These are phyloP conservation scores for Steinernema scapterisci DNA, from an alignment of 2,888 invertebrate genomes.

Conservation along the genomic window DNA sequence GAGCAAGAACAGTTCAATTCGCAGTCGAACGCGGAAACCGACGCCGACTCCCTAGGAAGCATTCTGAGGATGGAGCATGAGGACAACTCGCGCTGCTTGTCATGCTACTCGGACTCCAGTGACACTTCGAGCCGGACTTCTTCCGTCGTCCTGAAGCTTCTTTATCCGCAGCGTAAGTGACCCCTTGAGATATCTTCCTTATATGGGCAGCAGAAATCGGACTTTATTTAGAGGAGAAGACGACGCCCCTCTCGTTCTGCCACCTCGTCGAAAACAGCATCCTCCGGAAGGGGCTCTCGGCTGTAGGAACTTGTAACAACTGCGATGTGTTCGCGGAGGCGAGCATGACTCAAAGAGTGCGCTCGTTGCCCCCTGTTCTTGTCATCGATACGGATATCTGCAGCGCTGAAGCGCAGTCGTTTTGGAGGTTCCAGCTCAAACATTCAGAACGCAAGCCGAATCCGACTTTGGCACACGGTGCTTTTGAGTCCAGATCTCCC, in stretches of 20 bases:
- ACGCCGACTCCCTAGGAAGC: background rate
- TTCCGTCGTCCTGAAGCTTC: background rate
- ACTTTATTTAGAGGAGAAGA: background rate
- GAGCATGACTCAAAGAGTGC: background rate
- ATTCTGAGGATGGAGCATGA: background rate
- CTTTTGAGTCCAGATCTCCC: background rate
- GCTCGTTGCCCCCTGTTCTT: conserved; percentile 26
- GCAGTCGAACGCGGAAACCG: too few species aligned
- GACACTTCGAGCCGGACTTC: background rate
- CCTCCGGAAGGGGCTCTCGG: background rate
- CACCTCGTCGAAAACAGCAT: conserved; percentile 1
- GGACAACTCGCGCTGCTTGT: background rate
- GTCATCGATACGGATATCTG: conserved; percentile 34
- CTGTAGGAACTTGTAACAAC: background rate
- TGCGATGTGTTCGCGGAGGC: background rate
- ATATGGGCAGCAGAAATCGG: too few species aligned
- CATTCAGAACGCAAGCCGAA: conserved; percentile 5
- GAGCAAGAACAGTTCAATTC: too few species aligned
- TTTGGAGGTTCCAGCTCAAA: conserved; percentile 30
- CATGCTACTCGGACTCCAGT: background rate
- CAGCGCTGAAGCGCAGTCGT: conserved; percentile 21
- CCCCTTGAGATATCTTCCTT: too few species aligned
- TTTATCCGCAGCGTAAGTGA: background rate
- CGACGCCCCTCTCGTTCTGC: conserved; percentile 9
- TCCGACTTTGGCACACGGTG: background rate